Percentiles rank a stretch among this genome's conserved stretches.
Conservation (phyloP, 1,140 invertebrate genomes). For the Zaprionus vittiger region DNA sequence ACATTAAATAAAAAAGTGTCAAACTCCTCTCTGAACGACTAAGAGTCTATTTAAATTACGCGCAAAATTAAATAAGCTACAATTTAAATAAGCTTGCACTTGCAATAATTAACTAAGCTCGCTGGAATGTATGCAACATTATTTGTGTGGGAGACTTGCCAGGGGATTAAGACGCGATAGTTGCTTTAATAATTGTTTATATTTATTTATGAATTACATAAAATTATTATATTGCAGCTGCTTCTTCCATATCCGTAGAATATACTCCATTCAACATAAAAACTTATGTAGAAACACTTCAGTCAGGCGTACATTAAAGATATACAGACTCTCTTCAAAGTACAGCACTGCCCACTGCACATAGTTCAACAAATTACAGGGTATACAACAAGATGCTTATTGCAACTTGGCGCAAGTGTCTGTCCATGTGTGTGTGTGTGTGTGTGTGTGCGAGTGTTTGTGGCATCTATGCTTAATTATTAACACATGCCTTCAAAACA, state of each 20-base stretch:
- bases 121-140: neutral
- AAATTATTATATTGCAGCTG: too few relatives aligned
- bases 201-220: too few relatives aligned
- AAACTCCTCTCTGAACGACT: neutral
- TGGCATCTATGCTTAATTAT: constrained; percentile 72
- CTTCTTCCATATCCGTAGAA: too few relatives aligned
- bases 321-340: neutral
- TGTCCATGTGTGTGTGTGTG: neutral
- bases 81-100: neutral
- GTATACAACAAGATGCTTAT: constrained; percentile 17
- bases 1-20: too few relatives aligned
- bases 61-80: neutral
- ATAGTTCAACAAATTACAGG: neutral
- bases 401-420: neutral
- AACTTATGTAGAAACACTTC: too few relatives aligned
- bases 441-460: constrained; percentile 26
- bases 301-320: too few relatives aligned
- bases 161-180: too few relatives aligned
- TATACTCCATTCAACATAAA: too few relatives aligned
- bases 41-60: neutral
- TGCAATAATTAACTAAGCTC: rapidly evolving
- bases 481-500: constrained; percentile 39
- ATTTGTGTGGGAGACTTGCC: too few relatives aligned
- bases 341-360: neutral
- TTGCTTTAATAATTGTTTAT: too few relatives aligned